A percentile compares a stretch with the other conserved stretches of the same genome.
Conservation (phyloP, 2,113 vertebrate genomes). For the Peromyscus maniculatus region DNA sequence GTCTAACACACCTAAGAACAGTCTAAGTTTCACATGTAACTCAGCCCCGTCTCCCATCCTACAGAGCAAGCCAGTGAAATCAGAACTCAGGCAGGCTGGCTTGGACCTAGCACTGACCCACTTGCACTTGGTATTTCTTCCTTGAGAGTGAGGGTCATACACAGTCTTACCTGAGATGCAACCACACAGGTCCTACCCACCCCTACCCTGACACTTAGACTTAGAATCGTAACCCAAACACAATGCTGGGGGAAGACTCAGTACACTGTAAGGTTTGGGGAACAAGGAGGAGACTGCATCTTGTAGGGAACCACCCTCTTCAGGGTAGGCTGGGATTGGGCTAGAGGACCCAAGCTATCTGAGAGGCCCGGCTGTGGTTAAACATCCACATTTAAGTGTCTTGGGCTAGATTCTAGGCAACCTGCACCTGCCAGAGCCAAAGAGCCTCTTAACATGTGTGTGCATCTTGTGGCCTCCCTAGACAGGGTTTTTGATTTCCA, state of each 20-base stretch:
- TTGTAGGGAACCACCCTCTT: background rate
- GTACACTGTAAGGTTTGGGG: background rate
- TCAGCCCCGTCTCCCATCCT: no score
- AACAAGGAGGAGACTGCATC: background rate
- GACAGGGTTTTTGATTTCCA: conserved; percentile 16
- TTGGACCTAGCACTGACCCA: background rate
- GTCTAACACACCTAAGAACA: fast-evolving
- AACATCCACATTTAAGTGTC: background rate
- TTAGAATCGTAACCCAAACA: background rate
- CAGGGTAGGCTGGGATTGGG: background rate
- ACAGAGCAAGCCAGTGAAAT: background rate
- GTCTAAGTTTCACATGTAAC: fast-evolving
- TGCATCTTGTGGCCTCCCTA: background rate
- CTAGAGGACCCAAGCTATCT: background rate
- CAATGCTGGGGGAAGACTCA: background rate
- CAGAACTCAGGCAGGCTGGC: background rate
- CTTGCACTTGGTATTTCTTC: background rate
- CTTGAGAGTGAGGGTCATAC: background rate
- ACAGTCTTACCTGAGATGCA: background rate
- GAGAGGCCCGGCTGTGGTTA: background rate
- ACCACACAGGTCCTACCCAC: background rate
- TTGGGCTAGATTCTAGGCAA: background rate
- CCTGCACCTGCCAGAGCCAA: background rate
- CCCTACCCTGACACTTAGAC: background rate
- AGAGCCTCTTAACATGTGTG: background rate